Conservation (phyloP, 2,888 invertebrate genomes). For the Drosophila siamana region DNA sequence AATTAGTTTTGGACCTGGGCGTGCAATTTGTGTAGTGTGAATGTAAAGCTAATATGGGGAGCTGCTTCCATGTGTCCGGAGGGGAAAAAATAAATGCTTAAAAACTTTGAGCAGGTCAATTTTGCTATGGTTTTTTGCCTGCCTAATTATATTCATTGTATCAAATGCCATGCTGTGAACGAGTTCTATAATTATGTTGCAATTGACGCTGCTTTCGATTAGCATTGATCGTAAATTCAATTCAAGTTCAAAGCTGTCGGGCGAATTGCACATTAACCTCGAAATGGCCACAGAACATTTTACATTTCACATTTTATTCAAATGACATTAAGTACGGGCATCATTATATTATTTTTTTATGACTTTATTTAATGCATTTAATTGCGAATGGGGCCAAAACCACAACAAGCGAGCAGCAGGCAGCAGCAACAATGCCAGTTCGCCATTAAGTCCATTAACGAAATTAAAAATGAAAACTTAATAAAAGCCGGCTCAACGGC, state of each 20-base stretch:
- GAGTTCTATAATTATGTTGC: conserved; percentile 41
- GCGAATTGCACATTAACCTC: conserved; percentile 64
- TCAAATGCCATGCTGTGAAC: conserved; percentile 34
- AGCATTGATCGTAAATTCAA: conserved; percentile 28
- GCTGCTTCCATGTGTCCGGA: conserved; percentile 44
- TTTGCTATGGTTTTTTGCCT: conserved; percentile 40
- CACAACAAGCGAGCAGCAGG: conserved; percentile 9
- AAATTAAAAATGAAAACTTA: conserved; percentile 66
- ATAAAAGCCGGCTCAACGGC: conserved; percentile 32
- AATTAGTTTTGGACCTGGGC: conserved; percentile 61
- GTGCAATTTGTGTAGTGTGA: conserved; percentile 60
- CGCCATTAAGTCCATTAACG: conserved; percentile 62
- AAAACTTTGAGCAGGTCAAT: conserved; percentile 48
- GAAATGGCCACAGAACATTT: conserved; percentile 45
- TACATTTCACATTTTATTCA: conserved; percentile 40
- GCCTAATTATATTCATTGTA: conserved; percentile 70
- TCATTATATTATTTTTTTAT: conserved; percentile 60
- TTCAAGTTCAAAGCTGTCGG: conserved; percentile 43
- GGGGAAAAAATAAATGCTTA: conserved; percentile 26
- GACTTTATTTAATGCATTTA: conserved; percentile 66
- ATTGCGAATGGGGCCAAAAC: conserved; percentile 52
- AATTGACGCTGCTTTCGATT: conserved; percentile 28
- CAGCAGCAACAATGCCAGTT: conserved; percentile 1
- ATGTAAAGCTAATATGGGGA: conserved; percentile 41
- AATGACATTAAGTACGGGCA: conserved; percentile 33